These are phyloP conservation scores for Sthenelais limicola DNA, from an alignment of 2,888 invertebrate species.

Conservation along the genomic window DNA sequence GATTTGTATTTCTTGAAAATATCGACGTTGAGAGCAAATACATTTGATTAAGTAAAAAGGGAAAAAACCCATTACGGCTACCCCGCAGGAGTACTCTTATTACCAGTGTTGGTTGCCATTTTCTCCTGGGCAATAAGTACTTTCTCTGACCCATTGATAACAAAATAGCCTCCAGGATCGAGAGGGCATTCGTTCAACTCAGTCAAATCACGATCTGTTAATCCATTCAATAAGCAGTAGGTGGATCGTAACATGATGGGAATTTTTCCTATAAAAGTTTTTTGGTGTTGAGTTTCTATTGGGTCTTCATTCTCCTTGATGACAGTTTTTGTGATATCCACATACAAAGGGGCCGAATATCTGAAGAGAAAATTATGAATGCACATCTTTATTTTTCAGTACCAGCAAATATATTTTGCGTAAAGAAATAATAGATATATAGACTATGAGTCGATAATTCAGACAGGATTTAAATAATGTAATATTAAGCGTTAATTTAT, in stretches of 20 bases:
- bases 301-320: conserved; percentile 89
- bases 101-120: conserved; percentile 97
- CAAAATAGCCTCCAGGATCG: conserved; percentile 99
- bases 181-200: conserved; percentile 99
- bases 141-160: conserved; percentile 99
- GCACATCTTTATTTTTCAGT: neutral
- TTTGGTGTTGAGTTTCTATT: conserved; percentile 81
- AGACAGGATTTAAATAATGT: too few relatives aligned
- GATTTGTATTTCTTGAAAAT: too few relatives aligned
- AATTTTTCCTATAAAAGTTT: conserved; percentile 88
- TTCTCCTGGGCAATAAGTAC: conserved; percentile 99
- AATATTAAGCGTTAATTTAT: too few relatives aligned
- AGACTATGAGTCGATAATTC: too few relatives aligned
- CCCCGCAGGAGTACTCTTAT: neutral
- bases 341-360: conserved; percentile 98
- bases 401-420: too few relatives aligned
- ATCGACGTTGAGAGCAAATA: neutral
- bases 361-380: conserved; percentile 59
- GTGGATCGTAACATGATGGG: conserved; percentile 99
- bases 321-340: conserved; percentile 98
- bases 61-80: neutral
- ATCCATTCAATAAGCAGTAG: conserved; percentile 93
- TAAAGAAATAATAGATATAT: too few relatives aligned
- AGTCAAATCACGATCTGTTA: conserved; percentile 98
- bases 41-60: neutral